phyloP scores from a whole-genome alignment of 1,140 invertebrate species.

The Tetragnatha versicolor region DNA sequence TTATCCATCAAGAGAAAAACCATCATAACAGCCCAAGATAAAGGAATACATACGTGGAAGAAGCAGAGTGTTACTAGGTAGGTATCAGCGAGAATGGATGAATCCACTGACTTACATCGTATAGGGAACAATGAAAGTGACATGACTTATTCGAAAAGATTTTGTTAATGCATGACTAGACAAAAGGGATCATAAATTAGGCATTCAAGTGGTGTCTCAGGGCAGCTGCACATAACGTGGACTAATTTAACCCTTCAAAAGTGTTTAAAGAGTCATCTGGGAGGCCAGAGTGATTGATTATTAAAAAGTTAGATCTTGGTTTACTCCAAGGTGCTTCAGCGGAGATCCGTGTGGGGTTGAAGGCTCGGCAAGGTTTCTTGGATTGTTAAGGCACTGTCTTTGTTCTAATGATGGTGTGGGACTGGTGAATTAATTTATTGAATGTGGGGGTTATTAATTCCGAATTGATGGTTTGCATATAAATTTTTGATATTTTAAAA shows the following conservation, averaged over 20 bases:
- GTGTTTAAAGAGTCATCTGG: slow-evolving; percentile 21
- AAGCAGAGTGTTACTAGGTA: too few relatives aligned
- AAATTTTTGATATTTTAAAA: too few relatives aligned
- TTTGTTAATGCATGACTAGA: slow-evolving; percentile 18
- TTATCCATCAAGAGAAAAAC: too few relatives aligned
- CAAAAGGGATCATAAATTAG: slow-evolving; percentile 32
- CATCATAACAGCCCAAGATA: too few relatives aligned
- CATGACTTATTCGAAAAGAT: slow-evolving; percentile 19
- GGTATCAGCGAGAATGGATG: slow-evolving; percentile 1
- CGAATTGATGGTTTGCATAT: not conserved
- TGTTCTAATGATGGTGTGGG: too few relatives aligned
- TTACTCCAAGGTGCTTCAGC: not conserved
- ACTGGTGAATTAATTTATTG: not conserved
- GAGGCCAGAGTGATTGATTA: slow-evolving; percentile 12
- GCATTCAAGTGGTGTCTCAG: slow-evolving; percentile 25
- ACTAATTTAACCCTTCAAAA: slow-evolving; percentile 35
- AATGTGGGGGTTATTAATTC: not conserved
- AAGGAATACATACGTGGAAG: too few relatives aligned
- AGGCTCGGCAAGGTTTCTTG: too few relatives aligned
- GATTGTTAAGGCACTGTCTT: too few relatives aligned
- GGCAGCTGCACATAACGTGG: slow-evolving; percentile 7
- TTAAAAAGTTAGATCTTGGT: slow-evolving; percentile 4
- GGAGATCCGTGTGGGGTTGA: too few relatives aligned
- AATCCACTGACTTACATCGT: not conserved
- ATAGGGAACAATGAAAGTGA: not conserved